phyloP scores from a whole-genome alignment of 2,888 invertebrate species.

The Lasius platythorax region DNA sequence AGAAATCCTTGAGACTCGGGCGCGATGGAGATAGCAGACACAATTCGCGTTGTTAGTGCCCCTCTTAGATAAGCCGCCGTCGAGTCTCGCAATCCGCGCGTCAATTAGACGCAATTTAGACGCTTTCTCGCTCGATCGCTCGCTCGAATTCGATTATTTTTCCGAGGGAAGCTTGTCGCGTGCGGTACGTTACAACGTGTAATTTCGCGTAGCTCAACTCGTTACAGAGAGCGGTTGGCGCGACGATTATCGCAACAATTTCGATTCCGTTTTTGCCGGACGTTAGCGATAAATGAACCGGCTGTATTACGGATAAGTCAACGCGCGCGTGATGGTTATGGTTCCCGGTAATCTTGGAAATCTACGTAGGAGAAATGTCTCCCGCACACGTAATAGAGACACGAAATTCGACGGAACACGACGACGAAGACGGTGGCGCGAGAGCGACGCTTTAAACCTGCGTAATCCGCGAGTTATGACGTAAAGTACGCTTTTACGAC shows the following conservation, averaged over 20 bases:
- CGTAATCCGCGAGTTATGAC: not conserved
- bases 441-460: conserved; percentile 1
- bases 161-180: not conserved
- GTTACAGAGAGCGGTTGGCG: not conserved
- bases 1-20: conserved; percentile 78
- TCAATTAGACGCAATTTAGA: conserved; percentile 47
- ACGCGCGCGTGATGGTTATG: not conserved
- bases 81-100: conserved; percentile 29
- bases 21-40: conserved; percentile 33
- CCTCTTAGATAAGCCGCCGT: conserved; percentile 57
- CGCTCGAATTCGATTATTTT: conserved; percentile 18
- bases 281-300: conserved; percentile 4
- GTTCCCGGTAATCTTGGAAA: not conserved
- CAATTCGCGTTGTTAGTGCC: conserved; percentile 58
- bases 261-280: not conserved
- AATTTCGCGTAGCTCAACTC: not conserved
- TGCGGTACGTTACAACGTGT: not conserved
- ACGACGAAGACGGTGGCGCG: not conserved
- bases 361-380: not conserved
- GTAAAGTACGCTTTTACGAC: not conserved
- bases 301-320: not conserved
- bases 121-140: conserved; percentile 29
- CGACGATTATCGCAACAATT: conserved; percentile 13
- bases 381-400: not conserved
- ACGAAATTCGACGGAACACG: not conserved